A percentile compares a stretch with the other conserved stretches of the same genome.
phyloP scores from a whole-genome alignment of 2,888 invertebrate genomes.

The Ptilodon capucinus region DNA sequence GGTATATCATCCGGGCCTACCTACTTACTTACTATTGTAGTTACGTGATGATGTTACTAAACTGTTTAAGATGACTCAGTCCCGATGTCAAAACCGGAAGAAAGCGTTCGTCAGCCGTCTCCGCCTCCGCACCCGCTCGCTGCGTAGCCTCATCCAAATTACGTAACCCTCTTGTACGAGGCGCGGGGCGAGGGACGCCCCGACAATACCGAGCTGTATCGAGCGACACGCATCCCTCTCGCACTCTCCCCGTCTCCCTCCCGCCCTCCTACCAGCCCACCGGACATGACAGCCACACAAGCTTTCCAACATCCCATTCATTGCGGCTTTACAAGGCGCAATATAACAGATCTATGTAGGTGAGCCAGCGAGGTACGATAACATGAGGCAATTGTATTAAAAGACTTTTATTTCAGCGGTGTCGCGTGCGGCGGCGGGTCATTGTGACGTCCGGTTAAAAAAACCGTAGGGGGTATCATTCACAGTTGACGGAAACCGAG shows the following conservation, averaged over 20 bases:
- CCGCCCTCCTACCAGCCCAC: slow-evolving; percentile 13
- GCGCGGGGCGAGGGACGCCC: slow-evolving; percentile 49
- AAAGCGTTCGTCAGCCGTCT: background rate
- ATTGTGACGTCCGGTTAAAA: slow-evolving; percentile 24
- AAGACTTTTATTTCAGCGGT: slow-evolving; percentile 37
- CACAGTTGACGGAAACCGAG: too few relatives aligned
- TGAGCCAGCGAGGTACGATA: slow-evolving; percentile 43
- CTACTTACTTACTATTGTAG: background rate
- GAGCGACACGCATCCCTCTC: slow-evolving; percentile 53
- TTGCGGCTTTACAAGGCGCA: slow-evolving; percentile 35
- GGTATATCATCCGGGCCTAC: background rate
- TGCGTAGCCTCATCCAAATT: slow-evolving; percentile 32
- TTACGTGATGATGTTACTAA: slow-evolving; percentile 1
- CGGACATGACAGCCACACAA: slow-evolving; percentile 39
- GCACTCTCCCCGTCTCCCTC: slow-evolving; percentile 29
- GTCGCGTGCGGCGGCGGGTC: slow-evolving; percentile 29
- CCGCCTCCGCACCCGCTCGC: slow-evolving; percentile 15
- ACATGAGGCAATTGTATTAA: slow-evolving; percentile 30
- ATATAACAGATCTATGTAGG: slow-evolving; percentile 37
- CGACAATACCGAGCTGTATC: slow-evolving; percentile 59
- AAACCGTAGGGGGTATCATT: too few relatives aligned
- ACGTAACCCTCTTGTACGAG: slow-evolving; percentile 48
- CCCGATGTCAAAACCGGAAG: slow-evolving; percentile 2
- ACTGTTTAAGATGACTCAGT: background rate
- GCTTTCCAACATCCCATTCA: slow-evolving; percentile 48